Percentiles rank a stretch among this genome's conserved stretches.
Conservation (phyloP, 2,888 invertebrate species). For the Linnaemya vulpina region DNA sequence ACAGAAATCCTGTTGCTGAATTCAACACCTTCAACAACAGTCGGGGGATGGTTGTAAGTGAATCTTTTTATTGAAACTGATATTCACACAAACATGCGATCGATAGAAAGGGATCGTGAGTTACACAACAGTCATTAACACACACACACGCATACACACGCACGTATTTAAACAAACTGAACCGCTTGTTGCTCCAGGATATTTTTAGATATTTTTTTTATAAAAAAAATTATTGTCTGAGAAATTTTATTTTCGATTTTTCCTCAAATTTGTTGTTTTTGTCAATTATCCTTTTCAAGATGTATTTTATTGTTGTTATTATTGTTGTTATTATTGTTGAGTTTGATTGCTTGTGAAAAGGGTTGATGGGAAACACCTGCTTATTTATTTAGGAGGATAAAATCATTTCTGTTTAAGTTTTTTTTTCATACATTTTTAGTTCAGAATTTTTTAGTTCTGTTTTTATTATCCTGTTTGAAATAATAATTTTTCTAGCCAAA, state of each 20-base stretch:
- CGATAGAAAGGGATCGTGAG: too few relatives aligned
- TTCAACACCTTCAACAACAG: constrained; percentile 44
- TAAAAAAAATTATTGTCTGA: neutral
- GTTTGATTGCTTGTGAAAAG: constrained; percentile 15
- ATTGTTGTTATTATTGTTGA: too few relatives aligned
- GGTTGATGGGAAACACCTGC: constrained; percentile 57
- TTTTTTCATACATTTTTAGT: constrained; percentile 2
- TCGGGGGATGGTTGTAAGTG: constrained; percentile 26
- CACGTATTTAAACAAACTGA: constrained; percentile 11
- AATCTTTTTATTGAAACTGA: constrained; percentile 41
- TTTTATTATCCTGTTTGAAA: too few relatives aligned
- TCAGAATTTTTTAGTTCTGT: neutral
- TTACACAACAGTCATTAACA: neutral
- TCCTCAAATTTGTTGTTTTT: constrained; percentile 4
- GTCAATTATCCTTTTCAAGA: constrained; percentile 46
- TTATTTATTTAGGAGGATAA: constrained; percentile 58
- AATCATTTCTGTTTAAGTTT: neutral
- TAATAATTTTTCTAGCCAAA: too few relatives aligned
- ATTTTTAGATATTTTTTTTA: constrained; percentile 36
- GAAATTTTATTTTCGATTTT: constrained; percentile 9
- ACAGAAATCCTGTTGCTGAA: constrained; percentile 61
- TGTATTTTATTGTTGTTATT: constrained; percentile 10
- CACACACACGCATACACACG: neutral
- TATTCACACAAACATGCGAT: neutral
- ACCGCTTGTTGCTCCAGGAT: constrained; percentile 31